Evolutionary conservation across 2,888 invertebrate species (phyloP), one percentile per base, ranked within the genome.

Genomic region (Lycia hirtaria): DNA sequence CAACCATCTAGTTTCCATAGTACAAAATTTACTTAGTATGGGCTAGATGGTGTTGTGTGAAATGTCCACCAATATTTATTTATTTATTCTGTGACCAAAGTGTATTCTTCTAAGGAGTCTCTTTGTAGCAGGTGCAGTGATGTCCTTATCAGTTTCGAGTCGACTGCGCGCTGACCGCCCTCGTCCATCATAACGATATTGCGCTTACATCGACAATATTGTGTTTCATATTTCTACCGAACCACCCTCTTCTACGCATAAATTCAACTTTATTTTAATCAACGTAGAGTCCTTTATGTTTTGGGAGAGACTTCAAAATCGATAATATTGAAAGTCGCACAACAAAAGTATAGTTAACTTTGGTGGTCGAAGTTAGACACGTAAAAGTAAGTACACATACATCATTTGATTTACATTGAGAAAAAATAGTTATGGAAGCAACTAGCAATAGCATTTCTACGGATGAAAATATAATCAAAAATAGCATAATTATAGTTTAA

Each of bases 121-220:
- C 43, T 47, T 58, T 40, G 52, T 54, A 26, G 64, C 76, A 73
- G 75, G 73, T 79, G 73, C 72, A 71, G 56, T 59, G 65, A 60
- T 65, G 67, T 56, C 56, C 76, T 89, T 92, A 91, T 91, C 91
- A 65, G 83, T 90, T 92, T 91, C 91, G 73, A 79, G 80, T 83
- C 84, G 80, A 87, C 82, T 91, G 91, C 81, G 73, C 87, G 78
- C 86, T 89, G 91, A 87, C 90, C 89, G 83, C 67, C 70, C 52
- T 89, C 90, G 89, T 92, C 85, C 87, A 91, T 92, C 92, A 87
- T 62, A 67, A 62, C 86, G 80, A 80, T 86, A 88, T 87, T 86
- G 80, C 81, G 86, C 88, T 88, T 87, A 90, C 92, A 87, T 82
- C 85, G 80, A 87, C 90, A 90, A 91, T 92, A 92, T 92, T 90